Conservation (phyloP, 2,113 vertebrate genomes). For the Istiophorus platypterus region DNA sequence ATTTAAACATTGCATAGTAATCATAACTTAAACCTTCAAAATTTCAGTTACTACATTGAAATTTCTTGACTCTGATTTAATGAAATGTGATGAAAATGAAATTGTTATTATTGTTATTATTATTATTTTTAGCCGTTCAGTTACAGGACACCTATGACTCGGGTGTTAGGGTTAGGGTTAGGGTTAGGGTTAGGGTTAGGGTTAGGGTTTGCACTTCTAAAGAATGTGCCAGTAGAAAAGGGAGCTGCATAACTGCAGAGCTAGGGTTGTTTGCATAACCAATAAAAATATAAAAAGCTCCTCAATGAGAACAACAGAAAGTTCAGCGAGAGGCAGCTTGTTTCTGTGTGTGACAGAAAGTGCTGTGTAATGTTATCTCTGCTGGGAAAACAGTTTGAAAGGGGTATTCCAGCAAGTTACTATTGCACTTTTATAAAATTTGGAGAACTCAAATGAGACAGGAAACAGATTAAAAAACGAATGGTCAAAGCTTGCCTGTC, state of each 20-base stretch:
- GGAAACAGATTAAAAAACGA: background rate
- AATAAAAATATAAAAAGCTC: constrained; percentile 6
- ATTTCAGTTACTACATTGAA: no score
- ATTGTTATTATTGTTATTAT: no score
- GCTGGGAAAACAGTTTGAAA: background rate
- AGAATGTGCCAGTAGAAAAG: background rate
- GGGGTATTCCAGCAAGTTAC: background rate
- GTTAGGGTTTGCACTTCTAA: background rate
- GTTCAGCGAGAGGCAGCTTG: background rate
- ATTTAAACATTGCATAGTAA: no score
- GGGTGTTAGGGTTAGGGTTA: background rate
- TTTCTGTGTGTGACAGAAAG: background rate
- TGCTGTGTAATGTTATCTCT: background rate
- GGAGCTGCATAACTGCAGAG: no score
- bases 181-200: no score
- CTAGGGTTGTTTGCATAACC: background rate
- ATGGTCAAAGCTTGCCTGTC: background rate
- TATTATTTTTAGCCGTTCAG: no score
- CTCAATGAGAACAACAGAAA: background rate
- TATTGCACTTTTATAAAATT: constrained; percentile 2
- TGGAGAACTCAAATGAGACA: background rate
- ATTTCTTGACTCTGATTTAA: no score
- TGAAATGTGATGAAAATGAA: no score
- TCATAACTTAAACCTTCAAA: no score
- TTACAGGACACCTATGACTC: no score